phyloP scores from a whole-genome alignment of 2,888 invertebrate genomes.

The Leucozona laternaria region DNA sequence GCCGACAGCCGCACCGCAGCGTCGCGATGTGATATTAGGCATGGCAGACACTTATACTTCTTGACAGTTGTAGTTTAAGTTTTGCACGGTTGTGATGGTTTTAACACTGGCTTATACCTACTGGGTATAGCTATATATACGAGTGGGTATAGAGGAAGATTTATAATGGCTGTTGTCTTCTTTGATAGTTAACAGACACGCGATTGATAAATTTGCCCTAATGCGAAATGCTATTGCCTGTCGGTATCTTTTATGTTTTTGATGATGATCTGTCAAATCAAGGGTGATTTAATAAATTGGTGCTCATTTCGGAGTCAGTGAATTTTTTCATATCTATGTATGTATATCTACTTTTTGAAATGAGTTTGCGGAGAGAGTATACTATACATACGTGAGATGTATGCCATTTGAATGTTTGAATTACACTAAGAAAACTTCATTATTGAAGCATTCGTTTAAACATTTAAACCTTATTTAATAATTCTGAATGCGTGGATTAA shows the following conservation, averaged over 20 bases:
- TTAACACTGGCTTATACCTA: background rate
- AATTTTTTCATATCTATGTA: no score
- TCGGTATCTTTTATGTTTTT: constrained; percentile 55
- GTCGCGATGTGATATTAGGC: constrained; percentile 45
- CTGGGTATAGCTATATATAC: background rate
- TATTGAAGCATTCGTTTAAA: background rate
- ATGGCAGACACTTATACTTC: constrained; percentile 47
- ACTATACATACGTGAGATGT: no score
- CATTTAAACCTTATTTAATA: no score
- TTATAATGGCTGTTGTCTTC: constrained; percentile 33
- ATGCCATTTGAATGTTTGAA: background rate
- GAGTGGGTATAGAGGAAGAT: constrained; percentile 7
- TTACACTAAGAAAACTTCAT: background rate
- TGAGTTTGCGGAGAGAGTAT: background rate
- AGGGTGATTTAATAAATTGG: constrained; percentile 57
- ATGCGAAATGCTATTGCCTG: constrained; percentile 5
- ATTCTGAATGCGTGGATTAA: no score
- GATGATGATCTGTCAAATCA: constrained; percentile 64
- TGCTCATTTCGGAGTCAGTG: constrained; percentile 41
- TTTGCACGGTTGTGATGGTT: background rate
- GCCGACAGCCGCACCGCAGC: background rate
- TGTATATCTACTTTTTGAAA: background rate
- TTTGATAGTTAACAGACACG: constrained; percentile 62
- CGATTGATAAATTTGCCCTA: constrained; percentile 59
- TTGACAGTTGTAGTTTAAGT: constrained; percentile 24